Base-by-base conservation (phyloP, 92 coral and sea anemone species). In the Phenganax marumi region DNA sequence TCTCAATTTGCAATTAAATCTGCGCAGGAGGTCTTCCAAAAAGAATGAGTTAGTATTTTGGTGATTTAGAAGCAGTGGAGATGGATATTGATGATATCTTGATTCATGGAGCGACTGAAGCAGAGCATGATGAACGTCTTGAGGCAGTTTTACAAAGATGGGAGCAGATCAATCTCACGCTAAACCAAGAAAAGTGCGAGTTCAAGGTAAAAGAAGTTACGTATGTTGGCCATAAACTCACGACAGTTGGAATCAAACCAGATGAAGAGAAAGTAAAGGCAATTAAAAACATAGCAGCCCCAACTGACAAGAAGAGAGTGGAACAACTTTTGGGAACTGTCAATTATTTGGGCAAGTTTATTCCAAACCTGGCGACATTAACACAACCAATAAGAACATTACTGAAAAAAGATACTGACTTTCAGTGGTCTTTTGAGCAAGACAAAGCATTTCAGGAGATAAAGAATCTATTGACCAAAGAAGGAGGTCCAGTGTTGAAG, bases 191-290 rank as follows among this genome's bases (percentile, higher is more conserved):
- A 64, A 85, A 79, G 76, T 85, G 80, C 19, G 85, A 63, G 56
- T 77, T 85, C 46, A 54, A 79, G 58, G 85, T 79, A 68, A 18
- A 68, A 53, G 85, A 85, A 85, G 85, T 85, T 25, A 85, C 88
- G 72, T 85, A 78, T 54, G 73, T 78, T 10, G 89, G 89, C 68
- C 82, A 73, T 75, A 86, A 86, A 53, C 70, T 81, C 85, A 60
- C 82, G 8, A 21, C 50, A 62, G 7, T 2, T 62, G 68, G 68
- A 21, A 62, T 62, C 24, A 62, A 62, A 62, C 68, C 68, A 70
- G 60, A 82, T 53, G 86, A 71, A 19, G 68, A 62, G 24, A 82
- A 82, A 54, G 50, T 72, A 13, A 19, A 50, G 48, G 81, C 81
- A 50, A 72, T 82, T 22, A 74, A 51, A 39, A 82, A 84, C 22